A percentile compares a stretch with the other conserved stretches of the same genome.
Evolutionary conservation across 2,113 vertebrate genomes (phyloP).

Genomic region (Piprites chloris): DNA sequence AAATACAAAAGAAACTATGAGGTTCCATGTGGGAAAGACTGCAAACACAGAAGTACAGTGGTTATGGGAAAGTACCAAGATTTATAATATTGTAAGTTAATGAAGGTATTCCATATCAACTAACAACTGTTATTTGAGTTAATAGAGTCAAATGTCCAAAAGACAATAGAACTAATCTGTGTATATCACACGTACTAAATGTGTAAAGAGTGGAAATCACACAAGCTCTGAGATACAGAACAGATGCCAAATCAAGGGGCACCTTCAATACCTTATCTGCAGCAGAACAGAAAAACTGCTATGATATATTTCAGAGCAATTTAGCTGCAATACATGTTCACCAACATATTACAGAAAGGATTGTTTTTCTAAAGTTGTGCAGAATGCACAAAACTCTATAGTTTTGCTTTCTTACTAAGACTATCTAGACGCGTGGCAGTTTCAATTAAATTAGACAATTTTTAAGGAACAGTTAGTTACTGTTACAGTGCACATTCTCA

Average conservation of each 20-base stretch:
- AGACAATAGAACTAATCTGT: background rate
- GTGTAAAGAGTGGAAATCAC: background rate
- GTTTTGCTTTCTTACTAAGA: background rate
- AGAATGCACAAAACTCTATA: background rate
- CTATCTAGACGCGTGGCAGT: background rate
- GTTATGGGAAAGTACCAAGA: background rate
- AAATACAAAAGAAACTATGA: background rate
- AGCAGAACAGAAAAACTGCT: background rate
- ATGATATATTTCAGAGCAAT: background rate
- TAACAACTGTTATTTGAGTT: background rate
- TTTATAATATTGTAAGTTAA: background rate
- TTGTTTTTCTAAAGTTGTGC: background rate
- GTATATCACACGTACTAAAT: background rate
- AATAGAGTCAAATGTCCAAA: background rate
- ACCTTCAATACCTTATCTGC: background rate
- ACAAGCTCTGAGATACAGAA: background rate
- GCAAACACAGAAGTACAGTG: accelerated
- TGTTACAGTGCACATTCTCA: background rate
- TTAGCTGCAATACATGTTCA: background rate
- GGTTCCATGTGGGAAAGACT: background rate
- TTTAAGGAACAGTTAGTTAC: background rate
- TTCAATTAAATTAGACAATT: background rate
- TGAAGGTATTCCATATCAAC: background rate
- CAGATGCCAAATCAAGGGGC: background rate
- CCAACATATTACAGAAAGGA: background rate